Conservation (phyloP, 2,888 invertebrate genomes). For the Ophion obscuratus region DNA sequence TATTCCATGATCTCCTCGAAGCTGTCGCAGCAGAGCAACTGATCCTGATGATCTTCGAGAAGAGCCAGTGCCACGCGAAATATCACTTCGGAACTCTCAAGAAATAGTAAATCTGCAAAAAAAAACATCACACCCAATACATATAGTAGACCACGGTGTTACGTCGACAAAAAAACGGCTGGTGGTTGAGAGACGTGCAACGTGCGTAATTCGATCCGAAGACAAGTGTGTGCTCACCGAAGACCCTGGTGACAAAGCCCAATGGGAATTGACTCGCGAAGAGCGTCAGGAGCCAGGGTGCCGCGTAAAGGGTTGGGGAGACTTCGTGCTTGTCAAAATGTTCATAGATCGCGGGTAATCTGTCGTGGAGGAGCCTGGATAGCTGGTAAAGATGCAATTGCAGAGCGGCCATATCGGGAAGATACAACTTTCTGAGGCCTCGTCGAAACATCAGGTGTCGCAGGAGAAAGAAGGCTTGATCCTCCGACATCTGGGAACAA, state of each 20-base stretch:
- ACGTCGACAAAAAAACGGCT: too few relatives aligned
- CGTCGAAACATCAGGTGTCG: slow-evolving; percentile 96
- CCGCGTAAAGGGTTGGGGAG: slow-evolving; percentile 96
- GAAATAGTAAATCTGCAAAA: slow-evolving; percentile 92
- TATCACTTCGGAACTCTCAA: slow-evolving; percentile 95
- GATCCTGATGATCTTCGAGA: slow-evolving; percentile 93
- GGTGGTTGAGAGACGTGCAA: too few relatives aligned
- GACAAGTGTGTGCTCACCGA: slow-evolving; percentile 87
- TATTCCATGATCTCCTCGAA: slow-evolving; percentile 98
- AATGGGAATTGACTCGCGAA: slow-evolving; percentile 98
- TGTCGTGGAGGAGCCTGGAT: slow-evolving; percentile 95
- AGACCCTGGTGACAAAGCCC: slow-evolving; percentile 97
- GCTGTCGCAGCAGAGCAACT: slow-evolving; percentile 92
- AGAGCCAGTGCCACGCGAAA: slow-evolving; percentile 95
- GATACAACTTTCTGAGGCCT: slow-evolving; percentile 94
- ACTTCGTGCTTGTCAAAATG: slow-evolving; percentile 96
- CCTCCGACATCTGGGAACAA: slow-evolving; percentile 94
- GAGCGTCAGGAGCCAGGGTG: slow-evolving; percentile 97
- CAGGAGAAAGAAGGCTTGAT: slow-evolving; percentile 93
- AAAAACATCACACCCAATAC: slow-evolving; percentile 17
- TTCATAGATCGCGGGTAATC: slow-evolving; percentile 92
- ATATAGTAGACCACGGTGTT: neutral
- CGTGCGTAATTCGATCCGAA: neutral
- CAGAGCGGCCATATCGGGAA: slow-evolving; percentile 97
- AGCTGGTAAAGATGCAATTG: slow-evolving; percentile 96